Percentiles rank a stretch among this genome's conserved stretches.
phyloP scores from a whole-genome alignment of 2,113 vertebrate genomes.

The Entomyzon cyanotis region DNA sequence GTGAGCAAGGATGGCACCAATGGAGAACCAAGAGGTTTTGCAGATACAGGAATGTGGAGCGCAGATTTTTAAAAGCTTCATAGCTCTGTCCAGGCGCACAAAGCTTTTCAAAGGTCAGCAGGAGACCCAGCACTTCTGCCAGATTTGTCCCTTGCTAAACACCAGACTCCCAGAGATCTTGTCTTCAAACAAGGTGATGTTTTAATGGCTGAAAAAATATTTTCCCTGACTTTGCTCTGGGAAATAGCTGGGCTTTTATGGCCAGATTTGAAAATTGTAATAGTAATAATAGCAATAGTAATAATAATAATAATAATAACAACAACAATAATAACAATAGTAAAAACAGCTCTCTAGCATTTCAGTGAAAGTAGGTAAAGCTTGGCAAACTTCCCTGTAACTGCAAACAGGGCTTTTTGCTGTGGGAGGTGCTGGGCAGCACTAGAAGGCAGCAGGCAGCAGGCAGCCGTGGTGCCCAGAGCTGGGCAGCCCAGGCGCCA shows the following conservation, averaged over 20 bases:
- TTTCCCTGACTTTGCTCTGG: not conserved
- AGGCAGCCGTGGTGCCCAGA: not conserved
- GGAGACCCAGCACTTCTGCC: not conserved
- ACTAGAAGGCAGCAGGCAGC: not conserved
- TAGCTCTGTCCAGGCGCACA: not conserved
- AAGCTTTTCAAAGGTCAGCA: not conserved
- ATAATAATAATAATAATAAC: not conserved
- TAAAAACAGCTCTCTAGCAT: not conserved
- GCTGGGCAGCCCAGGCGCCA: not conserved
- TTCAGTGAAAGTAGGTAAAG: not conserved
- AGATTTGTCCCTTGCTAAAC: not conserved
- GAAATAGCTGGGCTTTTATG: not conserved
- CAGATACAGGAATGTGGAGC: not conserved
- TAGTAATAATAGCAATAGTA: not conserved
- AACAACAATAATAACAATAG: not conserved
- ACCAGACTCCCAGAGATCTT: not conserved
- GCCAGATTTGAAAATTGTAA: not conserved
- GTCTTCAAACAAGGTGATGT: not conserved
- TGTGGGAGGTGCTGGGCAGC: not conserved
- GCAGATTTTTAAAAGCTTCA: not conserved
- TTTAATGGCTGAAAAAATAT: not conserved
- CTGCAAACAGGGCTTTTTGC: not conserved
- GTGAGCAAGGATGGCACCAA: not conserved
- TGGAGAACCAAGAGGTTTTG: not conserved
- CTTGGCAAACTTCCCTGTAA: not conserved